phyloP scores from a whole-genome alignment of 2,797 vertebrate genomes.

The Mionectes olivaceus region DNA sequence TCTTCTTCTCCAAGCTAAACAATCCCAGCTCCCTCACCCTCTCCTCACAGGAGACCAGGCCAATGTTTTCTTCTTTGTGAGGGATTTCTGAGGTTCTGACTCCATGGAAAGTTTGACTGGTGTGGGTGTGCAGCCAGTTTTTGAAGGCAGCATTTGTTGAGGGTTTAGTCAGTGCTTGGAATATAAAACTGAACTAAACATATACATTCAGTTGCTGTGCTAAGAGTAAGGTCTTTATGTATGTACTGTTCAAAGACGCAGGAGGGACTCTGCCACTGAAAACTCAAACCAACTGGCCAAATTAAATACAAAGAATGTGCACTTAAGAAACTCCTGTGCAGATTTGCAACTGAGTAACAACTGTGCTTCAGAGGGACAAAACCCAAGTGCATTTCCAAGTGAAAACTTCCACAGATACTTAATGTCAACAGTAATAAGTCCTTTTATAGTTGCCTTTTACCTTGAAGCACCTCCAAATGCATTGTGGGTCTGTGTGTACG shows the following conservation, averaged over 20 bases:
- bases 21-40: too few species aligned
- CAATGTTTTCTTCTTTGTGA: conserved; percentile 3
- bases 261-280: not conserved
- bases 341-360: not conserved
- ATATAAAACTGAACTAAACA: conserved; percentile 1
- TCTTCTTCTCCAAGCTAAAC: too few species aligned
- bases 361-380: not conserved
- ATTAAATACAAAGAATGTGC: not conserved
- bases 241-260: not conserved
- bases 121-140: not conserved
- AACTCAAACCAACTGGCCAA: not conserved
- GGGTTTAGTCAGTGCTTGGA: conserved; percentile 3
- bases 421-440: not conserved
- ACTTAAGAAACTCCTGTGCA: not conserved
- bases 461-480: not conserved
- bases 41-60: not conserved
- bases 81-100: conserved; percentile 38
- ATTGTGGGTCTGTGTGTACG: not conserved
- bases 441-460: not conserved
- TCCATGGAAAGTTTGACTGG: conserved; percentile 61
- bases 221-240: not conserved
- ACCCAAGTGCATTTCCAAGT: not conserved
- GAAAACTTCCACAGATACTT: conserved; percentile 22
- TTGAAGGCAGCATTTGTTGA: conserved; percentile 24
- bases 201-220: not conserved